phyloP scores from a whole-genome alignment of 92 coral and sea anemone genomes.

The Phenganax marumi region DNA sequence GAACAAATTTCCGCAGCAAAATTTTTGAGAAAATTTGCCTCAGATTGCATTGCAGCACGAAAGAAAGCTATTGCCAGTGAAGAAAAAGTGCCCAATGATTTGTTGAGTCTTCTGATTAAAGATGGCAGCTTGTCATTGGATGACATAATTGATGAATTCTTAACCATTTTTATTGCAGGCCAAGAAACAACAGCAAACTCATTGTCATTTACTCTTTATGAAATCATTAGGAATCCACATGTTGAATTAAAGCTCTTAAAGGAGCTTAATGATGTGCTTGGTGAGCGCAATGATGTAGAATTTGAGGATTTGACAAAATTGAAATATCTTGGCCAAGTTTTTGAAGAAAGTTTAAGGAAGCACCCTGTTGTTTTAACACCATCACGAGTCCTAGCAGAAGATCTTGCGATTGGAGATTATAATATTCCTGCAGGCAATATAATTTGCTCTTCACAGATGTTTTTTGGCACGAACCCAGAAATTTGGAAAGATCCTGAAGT shows the following conservation, averaged over 20 bases:
- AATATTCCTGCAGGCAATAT: slow-evolving; percentile 52
- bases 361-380: slow-evolving; percentile 59
- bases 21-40: slow-evolving; percentile 2
- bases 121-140: slow-evolving; percentile 57
- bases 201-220: slow-evolving; percentile 62
- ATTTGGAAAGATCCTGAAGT: slow-evolving; percentile 40
- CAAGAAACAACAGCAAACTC: slow-evolving; percentile 77
- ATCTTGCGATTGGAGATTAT: slow-evolving; percentile 55
- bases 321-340: slow-evolving; percentile 66
- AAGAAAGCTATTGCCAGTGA: neutral
- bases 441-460: slow-evolving; percentile 35
- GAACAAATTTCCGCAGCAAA: neutral
- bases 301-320: slow-evolving; percentile 76
- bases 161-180: slow-evolving; percentile 70
- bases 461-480: slow-evolving; percentile 59
- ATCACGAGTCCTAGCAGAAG: slow-evolving; percentile 46
- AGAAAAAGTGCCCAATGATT: slow-evolving; percentile 54
- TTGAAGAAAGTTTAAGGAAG: slow-evolving; percentile 72
- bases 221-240: slow-evolving; percentile 58
- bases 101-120: slow-evolving; percentile 54
- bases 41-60: neutral
- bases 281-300: slow-evolving; percentile 44
- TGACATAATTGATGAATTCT: slow-evolving; percentile 67
- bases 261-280: slow-evolving; percentile 60
- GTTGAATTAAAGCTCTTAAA: slow-evolving; percentile 57